Percentiles rank a stretch among this genome's conserved stretches.
phyloP scores from a whole-genome alignment of 2,888 invertebrate species.

The Volucella zonaria region DNA sequence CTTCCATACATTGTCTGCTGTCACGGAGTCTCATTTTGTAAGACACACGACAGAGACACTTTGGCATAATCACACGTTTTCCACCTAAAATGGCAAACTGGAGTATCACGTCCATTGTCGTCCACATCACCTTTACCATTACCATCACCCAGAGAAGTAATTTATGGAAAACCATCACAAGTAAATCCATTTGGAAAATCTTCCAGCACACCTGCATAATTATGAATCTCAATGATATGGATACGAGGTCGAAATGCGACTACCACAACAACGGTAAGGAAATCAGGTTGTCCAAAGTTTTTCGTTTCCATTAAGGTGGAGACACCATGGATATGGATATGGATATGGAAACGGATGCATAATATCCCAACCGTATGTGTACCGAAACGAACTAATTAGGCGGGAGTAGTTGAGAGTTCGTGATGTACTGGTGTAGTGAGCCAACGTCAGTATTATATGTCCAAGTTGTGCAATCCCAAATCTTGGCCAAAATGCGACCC shows the following conservation, averaged over 20 bases:
- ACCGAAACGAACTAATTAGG: slow-evolving; percentile 67
- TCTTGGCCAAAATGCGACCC: slow-evolving; percentile 67
- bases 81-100: slow-evolving; percentile 49
- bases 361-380: slow-evolving; percentile 62
- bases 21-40: slow-evolving; percentile 23
- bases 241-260: too few species aligned
- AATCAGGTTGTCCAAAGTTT: slow-evolving; percentile 35
- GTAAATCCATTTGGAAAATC: slow-evolving; percentile 73
- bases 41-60: slow-evolving; percentile 20
- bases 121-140: not conserved
- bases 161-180: slow-evolving; percentile 68
- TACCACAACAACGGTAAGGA: too few species aligned
- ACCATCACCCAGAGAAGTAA: slow-evolving; percentile 45
- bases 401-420: slow-evolving; percentile 55
- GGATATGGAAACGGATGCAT: slow-evolving; percentile 46
- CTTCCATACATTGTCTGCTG: slow-evolving; percentile 13
- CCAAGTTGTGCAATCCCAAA: slow-evolving; percentile 70
- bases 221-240: slow-evolving; percentile 57
- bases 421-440: slow-evolving; percentile 60
- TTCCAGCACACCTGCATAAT: slow-evolving; percentile 67
- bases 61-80: slow-evolving; percentile 45
- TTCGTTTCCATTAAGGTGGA: slow-evolving; percentile 49
- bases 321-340: slow-evolving; percentile 11
- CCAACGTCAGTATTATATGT: slow-evolving; percentile 22
- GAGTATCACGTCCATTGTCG: slow-evolving; percentile 57